These are phyloP conservation scores for Lomographa bimaculata DNA, from an alignment of 2,888 invertebrate species.

Conservation along the genomic window DNA sequence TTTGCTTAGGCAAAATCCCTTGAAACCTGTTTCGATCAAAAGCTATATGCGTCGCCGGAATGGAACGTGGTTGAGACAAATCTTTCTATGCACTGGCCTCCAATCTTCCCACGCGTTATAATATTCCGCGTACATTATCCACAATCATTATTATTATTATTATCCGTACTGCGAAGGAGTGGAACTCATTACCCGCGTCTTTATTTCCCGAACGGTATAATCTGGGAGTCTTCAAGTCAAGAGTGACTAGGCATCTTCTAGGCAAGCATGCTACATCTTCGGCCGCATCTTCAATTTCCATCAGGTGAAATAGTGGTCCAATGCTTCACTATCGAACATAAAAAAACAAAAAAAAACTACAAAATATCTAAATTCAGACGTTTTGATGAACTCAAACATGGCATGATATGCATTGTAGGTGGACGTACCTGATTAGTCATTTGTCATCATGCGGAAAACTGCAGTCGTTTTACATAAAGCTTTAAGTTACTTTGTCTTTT, in stretches of 20 bases:
- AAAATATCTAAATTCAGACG: conserved; percentile 32
- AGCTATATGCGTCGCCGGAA: conserved; percentile 14
- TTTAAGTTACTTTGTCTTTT: conserved; percentile 28
- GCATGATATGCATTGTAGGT: conserved; percentile 6
- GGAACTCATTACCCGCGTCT: too few relatives aligned
- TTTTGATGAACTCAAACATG: conserved; percentile 11
- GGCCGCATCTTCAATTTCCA: too few relatives aligned
- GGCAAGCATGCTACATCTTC: too few relatives aligned
- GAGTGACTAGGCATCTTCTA: too few relatives aligned
- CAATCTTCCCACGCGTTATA: conserved; percentile 38
- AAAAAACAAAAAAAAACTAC: too few relatives aligned
- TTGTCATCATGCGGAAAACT: conserved; percentile 41
- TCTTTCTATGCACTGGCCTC: conserved; percentile 44
- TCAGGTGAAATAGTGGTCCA: too few relatives aligned
- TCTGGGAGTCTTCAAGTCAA: too few relatives aligned
- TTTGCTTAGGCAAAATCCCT: conserved; percentile 28
- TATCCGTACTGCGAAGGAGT: too few relatives aligned
- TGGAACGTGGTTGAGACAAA: conserved; percentile 1
- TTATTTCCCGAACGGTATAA: too few relatives aligned
- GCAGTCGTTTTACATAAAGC: conserved; percentile 32
- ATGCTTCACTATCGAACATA: too few relatives aligned
- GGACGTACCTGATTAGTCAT: conserved; percentile 13
- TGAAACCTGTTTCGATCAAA: conserved; percentile 24
- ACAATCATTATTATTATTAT: too few relatives aligned
- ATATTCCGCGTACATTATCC: conserved; percentile 54